Base-by-base conservation (phyloP, 1,140 invertebrate species). In the Heliconius melpomene region DNA sequence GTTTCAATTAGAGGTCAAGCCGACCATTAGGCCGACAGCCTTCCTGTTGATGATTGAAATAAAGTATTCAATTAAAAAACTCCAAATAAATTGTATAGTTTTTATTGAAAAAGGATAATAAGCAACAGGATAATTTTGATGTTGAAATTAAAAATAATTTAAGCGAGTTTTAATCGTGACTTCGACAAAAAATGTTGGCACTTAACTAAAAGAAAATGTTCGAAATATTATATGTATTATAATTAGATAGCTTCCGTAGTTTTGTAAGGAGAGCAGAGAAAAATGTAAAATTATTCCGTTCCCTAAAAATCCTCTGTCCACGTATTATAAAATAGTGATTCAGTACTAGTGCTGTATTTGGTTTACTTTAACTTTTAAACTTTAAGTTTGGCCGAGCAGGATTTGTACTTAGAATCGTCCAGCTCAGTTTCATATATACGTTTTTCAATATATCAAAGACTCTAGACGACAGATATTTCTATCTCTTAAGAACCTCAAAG, bases 11-110 rank as follows among this genome's bases (percentile, higher is more conserved):
- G 60, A 66, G 60, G 60, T 66, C 60, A 66, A 26, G 26, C 60
- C 26, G 13, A 66, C 60, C 9, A 66, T 66, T 66, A 66, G 60
- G 60, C 60, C 60, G 23, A 18, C 29, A 66, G 60, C 26, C 60
- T 66, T 66, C 60, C 60, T 16, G 60, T 66, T 66, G 60, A 29
- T 66, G 60, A 29, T 66, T 13, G 23, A 66, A 66, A 66, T 26
- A 66, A 66, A 66, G 60, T 66, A 29, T 29, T 66, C 60, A 66
- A 26, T 66, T 66, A 13, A 29, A 26, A 57, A 57, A 23, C 9
- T 60, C 7, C 8, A 60, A 29, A 16, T 66, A 66, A 66, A 66
- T 7, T 29, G 6, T 16, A 6, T 16, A n/a, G 60, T 11, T 29
- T 66, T 66, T 66, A n/a, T 9, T 66, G 20, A 16, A 66, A 9